A percentile compares a stretch with the other conserved stretches of the same genome.
Evolutionary conservation across 2,113 vertebrate species (phyloP).

Genomic region (Numida meleagris): DNA sequence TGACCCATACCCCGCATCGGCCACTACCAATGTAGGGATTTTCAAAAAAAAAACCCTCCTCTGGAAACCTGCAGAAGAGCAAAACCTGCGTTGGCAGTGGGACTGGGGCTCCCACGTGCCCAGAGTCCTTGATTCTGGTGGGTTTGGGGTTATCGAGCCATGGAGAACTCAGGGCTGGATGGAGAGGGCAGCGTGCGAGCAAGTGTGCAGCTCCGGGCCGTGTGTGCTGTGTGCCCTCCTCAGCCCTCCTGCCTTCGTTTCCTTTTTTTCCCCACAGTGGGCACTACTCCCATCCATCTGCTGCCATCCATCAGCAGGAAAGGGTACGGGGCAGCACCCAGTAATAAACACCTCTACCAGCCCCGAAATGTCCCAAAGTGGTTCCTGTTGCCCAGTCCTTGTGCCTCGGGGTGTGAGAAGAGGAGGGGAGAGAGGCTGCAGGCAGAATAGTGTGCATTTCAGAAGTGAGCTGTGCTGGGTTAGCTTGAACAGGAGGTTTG

Average conservation of each 20-base stretch:
- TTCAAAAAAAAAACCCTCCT: constrained; percentile 39
- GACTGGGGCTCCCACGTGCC: neutral
- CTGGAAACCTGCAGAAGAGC: neutral
- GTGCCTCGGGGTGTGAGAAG: neutral
- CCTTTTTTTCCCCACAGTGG: neutral
- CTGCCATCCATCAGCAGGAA: constrained; percentile 9
- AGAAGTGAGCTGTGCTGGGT: neutral
- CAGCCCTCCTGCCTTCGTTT: neutral
- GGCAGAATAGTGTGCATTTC: neutral
- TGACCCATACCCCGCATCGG: neutral
- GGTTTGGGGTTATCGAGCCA: neutral
- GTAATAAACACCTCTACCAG: neutral
- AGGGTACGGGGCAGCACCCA: neutral
- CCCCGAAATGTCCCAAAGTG: fast-evolving
- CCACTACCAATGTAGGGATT: neutral
- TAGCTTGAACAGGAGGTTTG: neutral
- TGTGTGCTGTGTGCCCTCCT: neutral
- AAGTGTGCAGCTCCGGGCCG: neutral
- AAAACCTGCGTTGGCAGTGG: neutral
- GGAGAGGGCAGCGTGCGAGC: fast-evolving
- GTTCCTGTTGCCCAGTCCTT: neutral
- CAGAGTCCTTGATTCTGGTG: neutral
- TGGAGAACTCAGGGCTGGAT: neutral
- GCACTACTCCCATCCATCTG: neutral
- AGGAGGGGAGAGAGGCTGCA: neutral